A percentile compares a stretch with the other conserved stretches of the same genome.
Conservation (phyloP, 2,888 invertebrate species). For the Amphipoea oculea region DNA sequence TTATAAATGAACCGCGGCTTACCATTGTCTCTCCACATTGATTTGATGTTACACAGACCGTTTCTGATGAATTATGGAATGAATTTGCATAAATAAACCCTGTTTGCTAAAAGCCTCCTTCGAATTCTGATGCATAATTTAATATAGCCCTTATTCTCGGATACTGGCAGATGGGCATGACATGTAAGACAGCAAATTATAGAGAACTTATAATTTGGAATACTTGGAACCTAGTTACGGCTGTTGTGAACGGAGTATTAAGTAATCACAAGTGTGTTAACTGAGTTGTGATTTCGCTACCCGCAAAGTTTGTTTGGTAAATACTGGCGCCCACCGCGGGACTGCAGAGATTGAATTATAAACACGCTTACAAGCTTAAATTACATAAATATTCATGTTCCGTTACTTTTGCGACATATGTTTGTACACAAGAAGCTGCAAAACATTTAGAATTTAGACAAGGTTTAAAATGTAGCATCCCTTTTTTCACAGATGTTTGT, state of each 20-base stretch:
- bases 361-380: slow-evolving; percentile 72
- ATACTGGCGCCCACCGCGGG: slow-evolving; percentile 73
- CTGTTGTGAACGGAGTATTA: slow-evolving; percentile 49
- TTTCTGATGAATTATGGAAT: slow-evolving; percentile 71
- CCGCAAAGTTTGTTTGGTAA: slow-evolving; percentile 75
- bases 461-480: slow-evolving; percentile 10
- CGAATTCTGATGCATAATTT: slow-evolving; percentile 70
- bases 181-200: slow-evolving; percentile 29
- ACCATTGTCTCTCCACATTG: slow-evolving; percentile 74
- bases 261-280: slow-evolving; percentile 71
- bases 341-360: slow-evolving; percentile 75
- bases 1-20: slow-evolving; percentile 77
- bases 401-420: slow-evolving; percentile 59
- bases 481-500: neutral
- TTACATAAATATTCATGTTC: slow-evolving; percentile 79
- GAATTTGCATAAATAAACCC: slow-evolving; percentile 75
- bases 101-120: slow-evolving; percentile 71
- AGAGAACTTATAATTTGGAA: slow-evolving; percentile 35
- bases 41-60: slow-evolving; percentile 68
- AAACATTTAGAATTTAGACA: slow-evolving; percentile 54
- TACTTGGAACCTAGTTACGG: slow-evolving; percentile 34
- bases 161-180: slow-evolving; percentile 53
- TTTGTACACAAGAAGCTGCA: slow-evolving; percentile 54
- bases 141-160: slow-evolving; percentile 60
- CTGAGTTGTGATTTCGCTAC: slow-evolving; percentile 69